Base-by-base conservation (phyloP, 2,797 vertebrate genomes). In the Percopsis omiscomaycus region DNA sequence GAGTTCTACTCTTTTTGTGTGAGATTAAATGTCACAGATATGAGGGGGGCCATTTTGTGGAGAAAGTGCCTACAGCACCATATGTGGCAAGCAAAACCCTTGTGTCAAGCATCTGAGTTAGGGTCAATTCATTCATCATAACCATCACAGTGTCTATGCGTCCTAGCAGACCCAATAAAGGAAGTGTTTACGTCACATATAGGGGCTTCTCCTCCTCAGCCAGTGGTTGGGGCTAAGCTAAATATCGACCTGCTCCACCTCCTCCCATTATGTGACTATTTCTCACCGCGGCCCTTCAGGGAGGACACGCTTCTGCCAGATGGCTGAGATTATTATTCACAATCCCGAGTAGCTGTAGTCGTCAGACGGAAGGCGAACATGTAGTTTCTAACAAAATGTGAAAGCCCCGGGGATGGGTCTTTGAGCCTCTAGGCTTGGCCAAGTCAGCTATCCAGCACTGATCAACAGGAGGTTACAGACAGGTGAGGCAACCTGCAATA, bases 241-340 rank as follows among this genome's bases (percentile, higher is more conserved):
- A 5, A 37, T 37, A 37, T 15, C 69, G 67, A 82, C 73, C 69
- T 59, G 55, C 73, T 69, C 56, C 64, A 78, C 70, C 65, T 71
- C 74, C 49, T 64, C 58, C 16, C 67, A 68, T 37, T 76, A 59
- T 80, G 54, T 77, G 74, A 81, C 69, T 79, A 68, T 51, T 76
- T 81, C 79, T 78, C 72, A 72, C 64, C 10, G 14, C 62, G 55
- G 53, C 55, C 58, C 69, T 69, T 32, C 14, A 55, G 73, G 22
- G 70, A 71, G 66, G 61, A 62, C 11, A 29, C 53, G 73, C 55
- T 71, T 68, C 50, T 64, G 75, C 75, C 84, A 85, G 82, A 84
- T 85, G 84, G 84, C 70, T 77, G n/a, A 45, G 73, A 81, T 88
- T 87, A 84, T 69, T 60, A 78, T 83, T 85, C 80, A 85, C 69